Percentiles rank a stretch among this genome's conserved stretches.
phyloP scores from a whole-genome alignment of 1,140 invertebrate genomes.

The Myzus persicae region DNA sequence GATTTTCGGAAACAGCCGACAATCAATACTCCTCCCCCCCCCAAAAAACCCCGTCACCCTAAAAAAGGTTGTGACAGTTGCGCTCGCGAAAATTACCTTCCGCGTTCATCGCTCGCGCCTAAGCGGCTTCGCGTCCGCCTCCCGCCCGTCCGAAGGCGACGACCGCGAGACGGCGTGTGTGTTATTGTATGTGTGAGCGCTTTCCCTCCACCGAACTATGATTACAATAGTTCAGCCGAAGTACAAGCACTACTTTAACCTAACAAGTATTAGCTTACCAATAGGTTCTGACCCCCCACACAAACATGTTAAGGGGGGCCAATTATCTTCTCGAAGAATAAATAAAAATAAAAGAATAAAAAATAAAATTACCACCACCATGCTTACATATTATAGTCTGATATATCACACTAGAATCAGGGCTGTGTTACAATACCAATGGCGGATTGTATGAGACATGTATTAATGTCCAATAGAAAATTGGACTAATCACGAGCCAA shows the following conservation, averaged over 20 bases:
- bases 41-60: background rate
- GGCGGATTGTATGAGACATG: no score
- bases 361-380: background rate
- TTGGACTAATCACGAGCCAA: no score
- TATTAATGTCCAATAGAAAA: no score
- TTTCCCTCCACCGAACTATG: background rate
- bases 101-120: background rate
- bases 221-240: background rate
- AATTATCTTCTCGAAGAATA: no score
- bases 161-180: no score
- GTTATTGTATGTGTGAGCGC: background rate
- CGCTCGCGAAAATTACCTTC: conserved; percentile 57
- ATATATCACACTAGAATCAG: background rate
- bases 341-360: no score
- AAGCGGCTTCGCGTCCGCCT: background rate
- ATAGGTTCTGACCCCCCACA: no score
- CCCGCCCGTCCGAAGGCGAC: background rate
- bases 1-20: background rate
- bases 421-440: background rate
- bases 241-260: background rate
- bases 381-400: background rate
- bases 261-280: background rate
- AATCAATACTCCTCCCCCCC: background rate
- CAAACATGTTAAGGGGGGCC: no score
- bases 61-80: background rate